Base-by-base conservation (phyloP, 2,888 invertebrate genomes). In the Zhengitettix transpicula region DNA sequence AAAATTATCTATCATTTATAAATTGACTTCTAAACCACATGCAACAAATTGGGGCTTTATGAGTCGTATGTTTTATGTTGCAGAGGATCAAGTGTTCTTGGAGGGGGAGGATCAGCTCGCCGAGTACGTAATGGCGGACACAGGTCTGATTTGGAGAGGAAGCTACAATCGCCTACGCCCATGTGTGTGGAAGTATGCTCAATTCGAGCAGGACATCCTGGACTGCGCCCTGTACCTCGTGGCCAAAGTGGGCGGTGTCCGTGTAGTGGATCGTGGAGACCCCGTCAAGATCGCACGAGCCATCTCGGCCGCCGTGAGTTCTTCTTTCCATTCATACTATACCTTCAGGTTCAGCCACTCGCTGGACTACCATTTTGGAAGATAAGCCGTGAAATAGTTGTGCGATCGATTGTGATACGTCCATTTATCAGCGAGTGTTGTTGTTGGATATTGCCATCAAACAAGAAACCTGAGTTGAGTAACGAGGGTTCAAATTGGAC, bases 141-240 rank as follows among this genome's bases (percentile, higher is more conserved):
- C 88, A 1, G 96, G 96, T 0, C 75, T 95, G 16, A 91, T 96
- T 70, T 96, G 89, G 83, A 79, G 93, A 66, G 96, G 96, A 51
- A 90, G 89, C 5, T 83, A 89, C 70, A 91, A 89, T 67, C 78
- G 87, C 41, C 79, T 91, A 68, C 81, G 88, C 63, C 91, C 93
- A 0, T 82, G 87, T 2, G 84, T 90, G 9, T 96, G 96, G 96
- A 89, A 91, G 69, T 89, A 88, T 68, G 89, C 90, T 1, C 96
- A 95, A 72, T 93, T 89, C 68, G 90, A 92, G 66, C 82, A 83
- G 51, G 81, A 90, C 67, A 80, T 92, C 60, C 75, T 94, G 54
- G 89, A 91, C 60, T 89, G 89, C 68, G 80, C 87, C 1, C 74
- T 92, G 15, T 82, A 85, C 69, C 73, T 92, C 65, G 78, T 91